Percentiles rank a stretch among this genome's conserved stretches.
phyloP scores from a whole-genome alignment of 2,113 vertebrate genomes.

The Oreotrochilus melanogaster region DNA sequence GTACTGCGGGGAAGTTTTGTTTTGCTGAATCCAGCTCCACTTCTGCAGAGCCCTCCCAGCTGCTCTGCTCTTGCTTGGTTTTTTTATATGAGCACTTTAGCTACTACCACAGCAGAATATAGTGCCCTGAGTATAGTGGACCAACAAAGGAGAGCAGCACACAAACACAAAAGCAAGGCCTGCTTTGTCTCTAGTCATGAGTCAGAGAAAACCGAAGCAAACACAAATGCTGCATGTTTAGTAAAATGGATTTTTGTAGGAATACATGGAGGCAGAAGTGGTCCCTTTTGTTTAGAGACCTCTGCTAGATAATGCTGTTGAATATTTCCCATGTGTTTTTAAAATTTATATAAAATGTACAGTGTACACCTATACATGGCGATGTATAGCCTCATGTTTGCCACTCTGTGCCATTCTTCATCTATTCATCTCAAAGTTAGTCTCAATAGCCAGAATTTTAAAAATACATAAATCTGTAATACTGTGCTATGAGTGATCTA shows the following conservation, averaged over 20 bases:
- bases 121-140: constrained; percentile 39
- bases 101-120: background rate
- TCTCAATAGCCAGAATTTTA: constrained; percentile 31
- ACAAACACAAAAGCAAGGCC: background rate
- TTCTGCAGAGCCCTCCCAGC: constrained; percentile 31
- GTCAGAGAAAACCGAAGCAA: constrained; percentile 36
- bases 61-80: constrained; percentile 35
- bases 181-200: background rate
- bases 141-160: constrained; percentile 30
- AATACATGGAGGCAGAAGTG: background rate
- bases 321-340: constrained; percentile 11
- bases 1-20: background rate
- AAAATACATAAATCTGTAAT: background rate
- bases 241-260: background rate
- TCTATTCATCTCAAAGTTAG: constrained; percentile 54
- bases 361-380: background rate
- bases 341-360: constrained; percentile 24
- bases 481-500: constrained; percentile 12
- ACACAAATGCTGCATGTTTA: constrained; percentile 14
- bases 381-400: constrained; percentile 26
- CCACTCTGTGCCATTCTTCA: constrained; percentile 57
- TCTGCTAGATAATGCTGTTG: constrained; percentile 11
- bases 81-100: constrained; percentile 54
- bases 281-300: background rate
- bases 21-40: background rate